Evolutionary conservation across 2,888 invertebrate genomes (phyloP).

Genomic region (Eupithecia insigniata): DNA sequence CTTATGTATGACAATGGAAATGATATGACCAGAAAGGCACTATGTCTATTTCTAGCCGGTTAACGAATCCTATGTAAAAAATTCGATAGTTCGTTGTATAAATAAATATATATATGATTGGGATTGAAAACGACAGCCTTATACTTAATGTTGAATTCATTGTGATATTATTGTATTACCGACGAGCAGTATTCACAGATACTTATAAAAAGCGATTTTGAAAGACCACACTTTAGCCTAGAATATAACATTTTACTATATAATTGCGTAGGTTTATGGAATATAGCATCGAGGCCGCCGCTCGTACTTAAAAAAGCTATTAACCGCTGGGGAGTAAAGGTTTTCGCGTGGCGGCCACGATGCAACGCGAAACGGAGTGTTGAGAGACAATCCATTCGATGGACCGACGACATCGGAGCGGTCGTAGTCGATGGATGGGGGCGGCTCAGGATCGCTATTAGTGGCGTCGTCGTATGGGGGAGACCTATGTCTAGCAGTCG

Average conservation of each 20-base stretch:
- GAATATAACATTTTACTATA: not conserved
- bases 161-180: constrained; percentile 7
- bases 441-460: too few relatives aligned
- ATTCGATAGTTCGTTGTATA: not conserved
- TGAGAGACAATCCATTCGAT: too few relatives aligned
- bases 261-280: not conserved
- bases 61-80: not conserved
- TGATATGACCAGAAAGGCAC: not conserved
- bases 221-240: not conserved
- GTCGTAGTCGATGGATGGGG: too few relatives aligned
- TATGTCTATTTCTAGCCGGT: not conserved
- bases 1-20: not conserved
- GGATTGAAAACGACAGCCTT: not conserved
- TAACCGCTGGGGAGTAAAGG: too few relatives aligned
- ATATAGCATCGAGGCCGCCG: too few relatives aligned
- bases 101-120: not conserved
- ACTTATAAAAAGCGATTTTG: not conserved
- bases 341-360: too few relatives aligned
- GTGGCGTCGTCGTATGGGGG: too few relatives aligned
- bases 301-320: too few relatives aligned
- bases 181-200: not conserved
- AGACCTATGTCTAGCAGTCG: too few relatives aligned
- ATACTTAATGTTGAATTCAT: not conserved
- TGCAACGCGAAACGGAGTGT: too few relatives aligned
- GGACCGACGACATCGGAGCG: too few relatives aligned